A percentile compares a stretch with the other conserved stretches of the same genome.
Conservation (phyloP, 2,113 vertebrate species). For the Antechinus stuartii region DNA sequence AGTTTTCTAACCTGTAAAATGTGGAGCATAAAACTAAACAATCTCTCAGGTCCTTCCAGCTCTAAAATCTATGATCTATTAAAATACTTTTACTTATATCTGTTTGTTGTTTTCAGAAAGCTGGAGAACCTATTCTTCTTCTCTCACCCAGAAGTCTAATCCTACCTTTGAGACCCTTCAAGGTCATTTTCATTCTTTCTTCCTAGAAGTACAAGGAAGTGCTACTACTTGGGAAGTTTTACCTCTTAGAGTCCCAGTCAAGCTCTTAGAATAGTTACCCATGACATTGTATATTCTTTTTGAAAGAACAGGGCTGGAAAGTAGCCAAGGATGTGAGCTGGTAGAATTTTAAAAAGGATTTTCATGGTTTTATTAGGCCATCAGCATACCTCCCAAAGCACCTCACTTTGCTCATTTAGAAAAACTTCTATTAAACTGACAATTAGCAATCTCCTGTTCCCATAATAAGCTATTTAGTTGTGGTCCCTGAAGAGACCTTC, state of each 20-base stretch:
- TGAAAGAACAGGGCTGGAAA: background rate
- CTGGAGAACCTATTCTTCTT: background rate
- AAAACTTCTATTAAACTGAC: constrained; percentile 32
- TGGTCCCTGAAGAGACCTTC: constrained; percentile 13
- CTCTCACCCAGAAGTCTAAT: background rate
- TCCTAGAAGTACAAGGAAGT: background rate
- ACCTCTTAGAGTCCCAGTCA: background rate
- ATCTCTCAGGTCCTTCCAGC: background rate
- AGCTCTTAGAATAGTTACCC: constrained; percentile 4
- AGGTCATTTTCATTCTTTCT: background rate
- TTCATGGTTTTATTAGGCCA: constrained; percentile 7
- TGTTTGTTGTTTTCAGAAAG: constrained; percentile 10
- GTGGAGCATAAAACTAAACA: background rate
- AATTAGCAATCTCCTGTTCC: background rate
- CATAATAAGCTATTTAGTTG: constrained; percentile 10
- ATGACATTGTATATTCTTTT: background rate
- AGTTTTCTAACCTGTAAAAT: background rate
- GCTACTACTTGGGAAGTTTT: background rate
- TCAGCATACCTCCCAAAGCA: background rate
- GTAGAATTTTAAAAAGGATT: background rate
- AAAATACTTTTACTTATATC: background rate
- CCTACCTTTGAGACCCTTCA: background rate
- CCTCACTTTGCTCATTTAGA: constrained; percentile 17
- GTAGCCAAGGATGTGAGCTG: background rate
- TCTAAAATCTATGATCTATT: background rate